Evolutionary conservation across 2,113 vertebrate genomes (phyloP), one percentile per base, ranked within the genome.

Genomic region (Zingel zingel): DNA sequence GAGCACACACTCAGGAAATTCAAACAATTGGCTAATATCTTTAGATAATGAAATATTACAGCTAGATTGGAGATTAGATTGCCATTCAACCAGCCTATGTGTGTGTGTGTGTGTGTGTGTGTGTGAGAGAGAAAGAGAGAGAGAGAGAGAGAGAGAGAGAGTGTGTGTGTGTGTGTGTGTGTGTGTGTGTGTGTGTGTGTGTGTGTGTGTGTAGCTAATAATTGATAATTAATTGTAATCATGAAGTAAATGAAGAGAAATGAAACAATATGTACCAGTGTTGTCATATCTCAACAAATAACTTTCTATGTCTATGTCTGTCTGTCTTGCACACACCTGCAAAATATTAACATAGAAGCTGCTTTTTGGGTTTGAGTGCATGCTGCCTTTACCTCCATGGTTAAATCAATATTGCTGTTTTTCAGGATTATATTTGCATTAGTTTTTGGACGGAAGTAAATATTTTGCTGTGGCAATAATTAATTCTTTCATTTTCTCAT

Each of bases 31-130:
- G 10, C 57, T 61, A 77, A 88, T 85, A 85, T 73, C 33, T 54
- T 73, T 68, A 43, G 70, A 85, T 79, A 82, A 79, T 75, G 54
- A 85, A 73, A 73, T 50, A 51, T 82, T 73, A 68, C 65, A 67
- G 61, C 54, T 3, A 23, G 64, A 85, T 36, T 65, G 53, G n/a
- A 51, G 61, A 66, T 73, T 25, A 51, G 45, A 73, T 71, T 71
- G 67, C 21, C 5, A 58, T 70, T 63, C 51, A 50, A 2, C 58
- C 7, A 64, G 14, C 3, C 2, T 73, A 3, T 63, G 16, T 27
- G n/a, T 62, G 56, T 54, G 43, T 59, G 25, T 54, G 30, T 27
- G n/a, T 25, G 33, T 74, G 57, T 47, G 18, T 59, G 23, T 51
- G 53, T 53, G 45, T 57, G 43, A 33, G 65, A 43, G 39, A 11